Percentiles rank a stretch among this genome's conserved stretches.
These are phyloP conservation scores for Prionailurus viverrinus DNA, from an alignment of 2,113 vertebrate species.

Conservation along the genomic window DNA sequence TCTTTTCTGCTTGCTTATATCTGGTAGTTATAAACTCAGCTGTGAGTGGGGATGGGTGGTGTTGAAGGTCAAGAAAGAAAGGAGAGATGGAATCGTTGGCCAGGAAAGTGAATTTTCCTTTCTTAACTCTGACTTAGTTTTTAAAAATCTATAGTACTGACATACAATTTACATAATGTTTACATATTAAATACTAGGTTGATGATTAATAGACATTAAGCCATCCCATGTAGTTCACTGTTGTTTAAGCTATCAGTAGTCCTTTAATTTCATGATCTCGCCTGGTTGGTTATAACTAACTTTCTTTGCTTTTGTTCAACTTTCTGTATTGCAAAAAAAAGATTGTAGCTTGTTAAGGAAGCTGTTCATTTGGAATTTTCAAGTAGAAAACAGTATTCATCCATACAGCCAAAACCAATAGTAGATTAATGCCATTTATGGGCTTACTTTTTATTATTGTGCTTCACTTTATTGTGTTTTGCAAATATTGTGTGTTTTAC, in stretches of 20 bases:
- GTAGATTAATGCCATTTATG: not conserved
- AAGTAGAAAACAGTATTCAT: not conserved
- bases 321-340: not conserved
- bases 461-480: not conserved
- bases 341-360: not conserved
- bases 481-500: not conserved
- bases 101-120: conserved; percentile 22
- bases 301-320: conserved; percentile 60
- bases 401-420: not conserved
- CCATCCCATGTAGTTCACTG: not conserved
- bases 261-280: conserved; percentile 57
- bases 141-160: conserved; percentile 5
- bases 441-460: not conserved
- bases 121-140: conserved; percentile 21
- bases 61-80: not conserved
- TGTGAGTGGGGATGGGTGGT: not conserved
- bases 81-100: not conserved
- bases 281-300: conserved; percentile 64
- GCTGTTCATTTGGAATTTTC: conserved; percentile 3
- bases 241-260: not conserved
- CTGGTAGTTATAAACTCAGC: not conserved
- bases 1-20: not conserved
- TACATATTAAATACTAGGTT: conserved; percentile 51
- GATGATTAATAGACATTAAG: conserved; percentile 57
- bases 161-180: not conserved